Base-by-base conservation (phyloP, 92 coral and sea anemone species). In the Galaxea fascicularis region DNA sequence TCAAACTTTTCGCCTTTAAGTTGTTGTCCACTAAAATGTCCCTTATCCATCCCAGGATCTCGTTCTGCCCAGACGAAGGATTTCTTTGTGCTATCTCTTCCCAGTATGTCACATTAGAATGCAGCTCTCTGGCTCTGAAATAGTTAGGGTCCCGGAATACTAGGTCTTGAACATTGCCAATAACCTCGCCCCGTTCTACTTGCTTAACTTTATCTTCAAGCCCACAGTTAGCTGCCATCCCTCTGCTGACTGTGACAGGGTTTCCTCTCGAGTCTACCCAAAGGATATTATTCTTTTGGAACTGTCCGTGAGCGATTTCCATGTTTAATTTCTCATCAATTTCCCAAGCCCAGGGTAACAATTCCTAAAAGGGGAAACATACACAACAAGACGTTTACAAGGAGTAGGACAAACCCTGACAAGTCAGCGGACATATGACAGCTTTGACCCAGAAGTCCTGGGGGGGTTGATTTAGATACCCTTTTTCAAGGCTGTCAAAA, bases 111-210 rank as follows among this genome's bases (percentile, higher is more conserved):
- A 16, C 12, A n/a, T 68, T 56, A 44, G 46, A 35, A 68, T 81
- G 77, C 30, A 81, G 45, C 29, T 81, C 86, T 14, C 85, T 54
- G 8, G 85, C 85, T 30, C 85, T 70, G 52, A 80, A 80, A 21
- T 63, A n/a, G 13, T 70, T 39, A 10, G 77, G 64, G 46, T 80
- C 85, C 4, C 85, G 78, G 85, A 80, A 80, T 20, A 54, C 59
- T 31, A 80, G 35, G 9, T 35, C 45, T 7, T 13, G 35, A 65
- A 46, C 59, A 44, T 80, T 57, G n/a, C 85, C 85, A 21, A 80
- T 45, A 18, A 64, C 29, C 46, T 65, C 62, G 20, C 85, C 85
- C 58, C 25, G 58, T 18, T 59, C 45, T 30, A 59, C 82, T 4
- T 10, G 71, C 17, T n/a, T 65, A 17, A 68, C 73, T 39, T 17